Base-by-base conservation (phyloP, 2,113 vertebrate species). In the Anoplopoma fimbria region DNA sequence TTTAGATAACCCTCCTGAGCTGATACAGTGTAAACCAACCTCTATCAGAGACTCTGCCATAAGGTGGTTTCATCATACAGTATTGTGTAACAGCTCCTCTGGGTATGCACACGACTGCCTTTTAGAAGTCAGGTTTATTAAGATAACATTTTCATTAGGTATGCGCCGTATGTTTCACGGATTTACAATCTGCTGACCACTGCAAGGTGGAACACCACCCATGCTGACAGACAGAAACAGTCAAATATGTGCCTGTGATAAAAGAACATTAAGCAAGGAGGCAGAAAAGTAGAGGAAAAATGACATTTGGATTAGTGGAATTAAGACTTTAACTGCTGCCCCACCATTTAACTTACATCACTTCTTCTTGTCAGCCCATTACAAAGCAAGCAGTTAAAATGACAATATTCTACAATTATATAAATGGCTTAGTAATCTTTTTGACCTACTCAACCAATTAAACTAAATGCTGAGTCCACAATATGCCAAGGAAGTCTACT, bases 1-100 rank as follows among this genome's bases (percentile, higher is more conserved):
- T 90, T 90, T 90, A 84, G 81, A 85, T 87, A 87, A 86, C 86
- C 45, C 69, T 83, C 73, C 79, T 77, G 72, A 68, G 85, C 61
- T 82, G 76, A 79, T 82, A 64, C 74, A 77, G 82, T 72, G 84
- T 75, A 83, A 87, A 82, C 79, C 73, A 49, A 63, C 62, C 74
- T 81, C 75, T 51, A 79, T 70, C 77, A 85, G 64, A 83, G 72
- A 51, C 42, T 63, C 61, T 58, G 88, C 85, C 79, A 88, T 75
- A 73, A 81, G 89, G 75, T 67, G 76, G 63, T 70, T 83, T 87
- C 87, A 63, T 84, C 83, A 71, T 58, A 55, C 47, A 21, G 17
- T 25, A 23, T 87, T 88, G 77, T 78, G 70, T 79, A 83, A 90
- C 68, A n/a, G 29, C 67, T 31, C 40, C 61, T 76, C 34, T 55